Evolutionary conservation across 2,888 invertebrate species (phyloP), one percentile per base, ranked within the genome.

Genomic region (Sarcophaga subvicina): DNA sequence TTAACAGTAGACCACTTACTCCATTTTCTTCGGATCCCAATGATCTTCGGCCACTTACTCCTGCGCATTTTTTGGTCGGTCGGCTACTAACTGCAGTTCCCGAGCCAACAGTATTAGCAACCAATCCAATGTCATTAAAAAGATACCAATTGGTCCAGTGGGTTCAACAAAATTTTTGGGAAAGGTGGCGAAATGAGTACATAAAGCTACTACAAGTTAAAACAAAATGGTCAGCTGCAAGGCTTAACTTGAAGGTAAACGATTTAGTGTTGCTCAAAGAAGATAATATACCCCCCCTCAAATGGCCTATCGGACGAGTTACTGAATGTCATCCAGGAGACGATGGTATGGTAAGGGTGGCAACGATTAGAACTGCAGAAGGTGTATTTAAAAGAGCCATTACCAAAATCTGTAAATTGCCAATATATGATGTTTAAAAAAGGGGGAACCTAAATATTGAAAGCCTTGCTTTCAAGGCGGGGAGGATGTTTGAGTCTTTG

Each of bases 111-210:
- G n/a, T n/a, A n/a, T n/a, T n/a, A n/a, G n/a, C n/a, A n/a, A n/a
- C n/a, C 63, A 72, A 47, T 4, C 47, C 69, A 47, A 60, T 20
- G 3, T 80, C 66, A 8, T 20, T 82, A 14, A 78, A 81, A 69
- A 70, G 71, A 4, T 83, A 86, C 25, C 70, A 86, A 37, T 1
- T 78, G 8, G n/a, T 85, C 20, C 82, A 78, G 49, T 75, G 75
- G 45, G 69, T 88, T 25, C 77, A 77, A 27, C 84, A 82, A 47
- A 45, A 82, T 17, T 85, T 88, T 54, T 87, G 85, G 83, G 27
- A 80, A 4, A 77, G 85, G 45, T 87, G 85, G 83, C 69, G 77
- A 69, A 64, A 70, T 20, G 87, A 87, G 17, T 87, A 87, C 67
- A 12, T 85, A 14, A 80, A 80, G 20, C 8, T 27, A 2, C 45